These are phyloP conservation scores for Epistrophe eligans DNA, from an alignment of 2,888 invertebrate genomes.

Conservation along the genomic window DNA sequence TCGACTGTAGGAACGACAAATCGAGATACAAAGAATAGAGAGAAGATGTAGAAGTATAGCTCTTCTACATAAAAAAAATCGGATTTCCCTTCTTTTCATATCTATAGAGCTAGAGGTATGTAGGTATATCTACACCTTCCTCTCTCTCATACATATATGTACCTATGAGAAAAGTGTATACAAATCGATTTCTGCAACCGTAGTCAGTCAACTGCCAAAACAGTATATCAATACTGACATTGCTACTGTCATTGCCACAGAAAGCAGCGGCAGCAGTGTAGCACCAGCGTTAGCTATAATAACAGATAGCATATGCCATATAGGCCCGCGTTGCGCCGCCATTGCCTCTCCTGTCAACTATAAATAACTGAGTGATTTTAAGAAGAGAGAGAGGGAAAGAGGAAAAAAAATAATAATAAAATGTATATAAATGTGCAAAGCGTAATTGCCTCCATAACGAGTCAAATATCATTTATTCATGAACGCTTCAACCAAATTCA, in stretches of 20 bases:
- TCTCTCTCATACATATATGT: not conserved
- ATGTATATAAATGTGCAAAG: conserved; percentile 52
- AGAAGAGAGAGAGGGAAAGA: conserved; percentile 1
- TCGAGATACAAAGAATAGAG: conserved; percentile 44
- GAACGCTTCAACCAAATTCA: conserved; percentile 68
- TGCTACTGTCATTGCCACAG: conserved; percentile 63
- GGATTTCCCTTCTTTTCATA: conserved; percentile 33
- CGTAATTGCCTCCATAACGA: conserved; percentile 72
- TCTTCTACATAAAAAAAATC: conserved; percentile 15
- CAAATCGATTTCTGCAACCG: conserved; percentile 68
- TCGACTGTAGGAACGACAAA: conserved; percentile 65
- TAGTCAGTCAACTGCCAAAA: conserved; percentile 68
- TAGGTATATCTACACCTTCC: not conserved
- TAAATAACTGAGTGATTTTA: conserved; percentile 71
- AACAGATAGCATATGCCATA: conserved; percentile 18
- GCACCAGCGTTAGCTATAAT: conserved; percentile 3
- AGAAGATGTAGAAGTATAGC: conserved; percentile 8
- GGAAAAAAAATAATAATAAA: conserved; percentile 36
- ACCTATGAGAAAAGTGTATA: conserved; percentile 55
- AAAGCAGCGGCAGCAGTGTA: conserved; percentile 8
- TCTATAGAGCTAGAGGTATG: not conserved
- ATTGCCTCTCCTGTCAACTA: conserved; percentile 54
- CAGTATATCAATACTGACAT: conserved; percentile 66
- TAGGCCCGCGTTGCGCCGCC: not conserved
- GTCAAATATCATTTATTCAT: conserved; percentile 72